These are phyloP conservation scores for Pyrgus malvae DNA, from an alignment of 2,888 invertebrate genomes.

Conservation along the genomic window DNA sequence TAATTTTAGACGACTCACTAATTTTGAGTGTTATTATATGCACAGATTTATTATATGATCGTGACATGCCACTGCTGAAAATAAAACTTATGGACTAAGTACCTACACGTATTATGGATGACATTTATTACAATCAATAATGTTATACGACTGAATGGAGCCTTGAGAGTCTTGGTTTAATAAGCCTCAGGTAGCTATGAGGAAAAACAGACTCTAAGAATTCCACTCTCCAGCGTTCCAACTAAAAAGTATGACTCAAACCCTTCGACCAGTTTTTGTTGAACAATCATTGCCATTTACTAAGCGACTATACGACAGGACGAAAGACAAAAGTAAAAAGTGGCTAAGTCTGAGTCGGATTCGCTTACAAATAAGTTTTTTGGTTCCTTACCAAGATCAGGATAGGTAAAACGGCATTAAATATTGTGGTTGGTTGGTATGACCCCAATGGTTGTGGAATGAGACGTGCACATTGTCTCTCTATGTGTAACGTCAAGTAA, in stretches of 20 bases:
- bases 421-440: no score
- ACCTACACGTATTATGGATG: not conserved
- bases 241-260: slow-evolving; percentile 1
- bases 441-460: no score
- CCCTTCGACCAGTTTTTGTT: not conserved
- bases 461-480: no score
- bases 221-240: not conserved
- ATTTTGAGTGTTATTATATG: not conserved
- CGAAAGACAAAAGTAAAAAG: not conserved
- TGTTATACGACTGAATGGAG: not conserved
- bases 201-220: not conserved
- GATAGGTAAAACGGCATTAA: no score
- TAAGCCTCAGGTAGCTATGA: not conserved
- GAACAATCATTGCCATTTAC: not conserved
- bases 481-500: no score
- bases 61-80: no score
- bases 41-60: no score
- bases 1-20: no score
- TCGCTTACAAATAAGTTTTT: no score
- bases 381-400: no score
- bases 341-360: no score
- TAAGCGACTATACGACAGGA: not conserved
- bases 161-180: not conserved
- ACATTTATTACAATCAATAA: not conserved
- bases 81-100: not conserved